Base-by-base conservation (phyloP, 2,888 invertebrate species). In the Hetaerina titia region DNA sequence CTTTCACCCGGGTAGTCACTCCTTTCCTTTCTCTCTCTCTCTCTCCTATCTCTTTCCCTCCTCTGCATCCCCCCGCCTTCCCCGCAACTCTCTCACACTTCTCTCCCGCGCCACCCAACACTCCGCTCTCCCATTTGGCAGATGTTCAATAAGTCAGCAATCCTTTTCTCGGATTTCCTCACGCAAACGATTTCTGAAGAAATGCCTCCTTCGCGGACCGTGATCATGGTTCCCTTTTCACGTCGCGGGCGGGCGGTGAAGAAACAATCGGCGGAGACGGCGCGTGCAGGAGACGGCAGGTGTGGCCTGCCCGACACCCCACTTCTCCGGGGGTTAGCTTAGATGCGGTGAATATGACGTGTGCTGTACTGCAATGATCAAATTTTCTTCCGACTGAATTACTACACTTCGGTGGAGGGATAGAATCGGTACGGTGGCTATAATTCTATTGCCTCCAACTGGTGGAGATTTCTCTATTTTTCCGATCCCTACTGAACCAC, bases 111-210 rank as follows among this genome's bases (percentile, higher is more conserved):
- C 58, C 60, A 22, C n/a, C 89, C 89, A 7, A 15, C 19, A 7
- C 63, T 13, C 69, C 64, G 31, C 64, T 22, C 63, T 69, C 9
- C 64, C 22, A 25, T 69, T 90, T 90, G 90, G 90, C 92, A 92
- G 69, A 64, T 57, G 69, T 60, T 92, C 92, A 92, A 92, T 74
- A 74, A 92, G 69, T 69, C 19, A 45, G 63, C 64, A 45, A 56
- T 69, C 92, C 92, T 92, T 64, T 64, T 69, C 56, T 92, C 2
- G 45, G 92, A 56, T 56, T 92, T 92, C 31, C 92, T 69, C 69
- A 56, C 56, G 92, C 89, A 57, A 89, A 81, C 81, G 81, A 31
- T 81, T 81, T 81, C 81, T 81, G 81, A 31, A 81, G 81, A 81
- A 81, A 81, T 81, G 25, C 81, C 81, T 25, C 31, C 9, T 19